A percentile compares a stretch with the other conserved stretches of the same genome.
phyloP scores from a whole-genome alignment of 2,888 invertebrate species.

The Gastrophysa polygoni region DNA sequence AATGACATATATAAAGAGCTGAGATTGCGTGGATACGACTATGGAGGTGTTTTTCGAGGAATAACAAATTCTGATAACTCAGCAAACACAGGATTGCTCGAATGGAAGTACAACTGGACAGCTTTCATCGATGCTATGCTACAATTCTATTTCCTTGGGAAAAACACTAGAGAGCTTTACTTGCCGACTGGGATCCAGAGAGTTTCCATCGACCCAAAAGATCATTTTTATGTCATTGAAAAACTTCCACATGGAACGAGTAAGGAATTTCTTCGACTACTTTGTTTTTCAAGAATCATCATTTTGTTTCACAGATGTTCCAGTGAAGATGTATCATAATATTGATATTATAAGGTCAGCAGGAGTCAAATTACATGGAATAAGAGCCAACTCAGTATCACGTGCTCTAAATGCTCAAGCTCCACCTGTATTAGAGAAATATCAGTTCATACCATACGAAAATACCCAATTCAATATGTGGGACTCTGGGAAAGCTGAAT shows the following conservation, averaged over 20 bases:
- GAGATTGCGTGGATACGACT: slow-evolving; percentile 85
- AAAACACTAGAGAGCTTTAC: slow-evolving; percentile 78
- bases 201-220: slow-evolving; percentile 77
- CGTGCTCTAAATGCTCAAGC: slow-evolving; percentile 76
- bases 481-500: slow-evolving; percentile 65
- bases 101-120: slow-evolving; percentile 93
- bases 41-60: slow-evolving; percentile 81
- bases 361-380: slow-evolving; percentile 85
- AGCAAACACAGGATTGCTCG: slow-evolving; percentile 73
- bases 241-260: slow-evolving; percentile 50
- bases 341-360: slow-evolving; percentile 78
- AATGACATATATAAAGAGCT: slow-evolving; percentile 88
- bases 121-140: slow-evolving; percentile 96
- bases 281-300: slow-evolving; percentile 8
- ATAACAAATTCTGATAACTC: slow-evolving; percentile 75
- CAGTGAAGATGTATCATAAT: slow-evolving; percentile 73
- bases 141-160: slow-evolving; percentile 85
- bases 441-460: slow-evolving; percentile 79
- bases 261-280: slow-evolving; percentile 10
- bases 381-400: slow-evolving; percentile 91
- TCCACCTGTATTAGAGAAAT: slow-evolving; percentile 82
- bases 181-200: slow-evolving; percentile 87
- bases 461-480: slow-evolving; percentile 62
- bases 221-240: slow-evolving; percentile 63
- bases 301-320: slow-evolving; percentile 56